A percentile compares a stretch with the other conserved stretches of the same genome.
These are phyloP conservation scores for Troilus luridus DNA, from an alignment of 2,888 invertebrate genomes.

Conservation along the genomic window DNA sequence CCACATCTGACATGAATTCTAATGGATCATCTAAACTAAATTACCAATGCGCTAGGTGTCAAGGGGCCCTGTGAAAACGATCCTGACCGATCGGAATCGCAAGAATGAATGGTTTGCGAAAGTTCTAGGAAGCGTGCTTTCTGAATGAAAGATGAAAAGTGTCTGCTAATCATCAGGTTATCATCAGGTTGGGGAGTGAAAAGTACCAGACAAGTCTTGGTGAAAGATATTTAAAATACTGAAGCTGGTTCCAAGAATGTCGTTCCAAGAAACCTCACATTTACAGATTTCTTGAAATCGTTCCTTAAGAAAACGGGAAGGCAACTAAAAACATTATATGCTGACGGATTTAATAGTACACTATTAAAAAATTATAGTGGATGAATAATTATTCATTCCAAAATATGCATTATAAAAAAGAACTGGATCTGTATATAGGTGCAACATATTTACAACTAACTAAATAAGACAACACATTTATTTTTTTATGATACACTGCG, in stretches of 20 bases:
- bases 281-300: neutral
- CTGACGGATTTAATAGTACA: too few relatives aligned
- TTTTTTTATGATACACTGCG: too few relatives aligned
- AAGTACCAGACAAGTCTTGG: neutral
- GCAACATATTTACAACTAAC: too few relatives aligned
- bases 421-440: too few relatives aligned
- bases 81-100: conserved; percentile 8
- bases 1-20: conserved; percentile 28
- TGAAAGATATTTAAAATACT: neutral
- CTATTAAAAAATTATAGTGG: too few relatives aligned
- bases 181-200: neutral
- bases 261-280: neutral
- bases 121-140: neutral
- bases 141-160: neutral
- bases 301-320: neutral
- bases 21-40: conserved; percentile 29
- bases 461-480: too few relatives aligned
- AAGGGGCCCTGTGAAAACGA: conserved; percentile 32
- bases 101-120: neutral
- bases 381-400: too few relatives aligned
- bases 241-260: neutral
- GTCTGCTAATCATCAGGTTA: neutral
- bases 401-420: too few relatives aligned
- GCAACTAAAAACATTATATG: neutral
- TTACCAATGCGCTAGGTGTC: conserved; percentile 33